Base-by-base conservation (phyloP, 2,113 vertebrate species). In the Periophthalmus modestus region DNA sequence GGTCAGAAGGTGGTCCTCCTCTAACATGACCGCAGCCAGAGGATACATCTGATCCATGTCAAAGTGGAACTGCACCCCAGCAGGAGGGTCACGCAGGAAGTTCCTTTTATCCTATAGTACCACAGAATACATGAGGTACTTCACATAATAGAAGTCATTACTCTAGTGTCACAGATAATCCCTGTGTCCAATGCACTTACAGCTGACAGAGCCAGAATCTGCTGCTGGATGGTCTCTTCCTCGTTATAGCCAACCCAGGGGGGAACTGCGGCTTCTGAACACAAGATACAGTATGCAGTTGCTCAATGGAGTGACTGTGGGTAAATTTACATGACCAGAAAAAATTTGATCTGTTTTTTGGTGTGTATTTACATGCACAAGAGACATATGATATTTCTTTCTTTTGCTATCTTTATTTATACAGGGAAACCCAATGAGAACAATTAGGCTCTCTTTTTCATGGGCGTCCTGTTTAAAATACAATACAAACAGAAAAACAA, bases 221-320 rank as follows among this genome's bases (percentile, higher is more conserved):
- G 98, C 73, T 98, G 98, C 66, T 98, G 96, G 89, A 99, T 99
- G 11, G 95, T 96, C 88, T 99, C 98, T 83, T 99, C 98, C 72
- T 99, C 97, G 68, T 95, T 97, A 90, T 97, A 98, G 65, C 98
- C 96, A 48, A 97, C 95, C 98, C 98, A 99, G 0, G 97, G 98
- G 75, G 96, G 97, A 65, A 98, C 94, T 7, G 97, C 97, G 66
- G 88, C 92, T 85, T 99, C 98, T 99, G 39, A 28, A 80, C 15
- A 65, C 47, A 69, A 23, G 48, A 5, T 43, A 87, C 73, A 80
- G 50, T 7, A 70, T 39, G 54, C 21, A 74, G 15, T 54, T 48
- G 80, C 67, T 57, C 43, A 57, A 13, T 63, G 7, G 19, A 54
- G 39, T 43, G 39, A 43, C 39, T 10, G 10, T 9, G 39, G 39